Base-by-base conservation (phyloP, 2,113 vertebrate genomes). In the Sigmodon hispidus region DNA sequence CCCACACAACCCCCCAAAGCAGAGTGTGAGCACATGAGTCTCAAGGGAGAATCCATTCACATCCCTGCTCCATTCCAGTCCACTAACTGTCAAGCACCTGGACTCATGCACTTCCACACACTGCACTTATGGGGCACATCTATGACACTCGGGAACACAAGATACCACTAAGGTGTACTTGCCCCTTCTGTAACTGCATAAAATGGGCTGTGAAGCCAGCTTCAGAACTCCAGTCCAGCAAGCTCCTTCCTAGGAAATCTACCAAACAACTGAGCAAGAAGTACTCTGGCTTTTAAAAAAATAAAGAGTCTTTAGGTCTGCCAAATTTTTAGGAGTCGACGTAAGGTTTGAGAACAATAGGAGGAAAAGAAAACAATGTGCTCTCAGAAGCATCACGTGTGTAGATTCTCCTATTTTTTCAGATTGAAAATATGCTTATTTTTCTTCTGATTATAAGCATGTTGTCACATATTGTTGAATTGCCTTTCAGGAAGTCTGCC, bases 351-450 rank as follows among this genome's bases (percentile, higher is more conserved):
- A 96, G 79, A 89, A 97, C 92, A 97, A 97, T 96, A 80, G 70
- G 7, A 94, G 97, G 96, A 97, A 96, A 80, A 95, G 69, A 87
- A 91, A 97, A 97, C 91, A 95, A 96, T 95, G 55, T n/a, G 67
- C 50, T 96, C 94, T 93, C 76, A 88, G 95, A 95, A 80, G 24
- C 5, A 90, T 75, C 57, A 17, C 31, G 94, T 90, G 81, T 81
- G 88, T 65, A 75, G n/a, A 52, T 22, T 90, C 40, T 52, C 77
- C 22, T 91, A 11, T 76, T 95, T 96, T 96, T 88, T 95, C 94
- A 94, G 67, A 92, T 90, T 90, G 90, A 45, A 94, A 94, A 65
- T 86, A 26, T n/a, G 8, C 29, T 81, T 93, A 48, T 92, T 95
- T 96, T 96, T 87, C 69, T 95, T 96, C 75, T 92, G 75, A 95